These are phyloP conservation scores for Maniola hyperantus DNA, from an alignment of 2,888 invertebrate genomes.

Conservation along the genomic window DNA sequence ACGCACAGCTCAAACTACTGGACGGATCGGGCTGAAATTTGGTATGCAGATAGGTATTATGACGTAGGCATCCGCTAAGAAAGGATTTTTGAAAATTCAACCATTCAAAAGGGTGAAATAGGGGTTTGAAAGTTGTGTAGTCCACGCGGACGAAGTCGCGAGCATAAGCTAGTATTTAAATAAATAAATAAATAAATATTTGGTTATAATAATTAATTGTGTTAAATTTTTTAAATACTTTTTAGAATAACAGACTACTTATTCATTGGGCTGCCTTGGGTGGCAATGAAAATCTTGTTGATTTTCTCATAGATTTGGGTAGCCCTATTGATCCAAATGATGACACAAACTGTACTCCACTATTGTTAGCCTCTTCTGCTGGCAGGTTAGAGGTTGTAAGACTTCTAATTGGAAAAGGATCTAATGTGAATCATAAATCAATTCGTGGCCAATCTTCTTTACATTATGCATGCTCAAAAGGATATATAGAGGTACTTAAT, in stretches of 20 bases:
- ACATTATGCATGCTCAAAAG: constrained; percentile 94
- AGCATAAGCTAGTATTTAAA: too few relatives aligned
- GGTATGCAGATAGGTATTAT: too few relatives aligned
- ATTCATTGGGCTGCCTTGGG: constrained; percentile 92
- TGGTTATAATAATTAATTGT: too few relatives aligned
- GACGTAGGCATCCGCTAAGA: too few relatives aligned
- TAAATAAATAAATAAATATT: too few relatives aligned
- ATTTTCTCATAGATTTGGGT: constrained; percentile 85
- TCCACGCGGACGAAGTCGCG: too few relatives aligned
- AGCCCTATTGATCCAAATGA: constrained; percentile 87
- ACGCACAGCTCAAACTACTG: too few relatives aligned
- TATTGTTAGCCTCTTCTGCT: constrained; percentile 91
- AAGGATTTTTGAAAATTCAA: too few relatives aligned
- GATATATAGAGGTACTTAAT: constrained; percentile 85
- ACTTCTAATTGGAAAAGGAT: constrained; percentile 85
- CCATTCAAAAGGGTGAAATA: too few relatives aligned
- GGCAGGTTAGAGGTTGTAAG: constrained; percentile 87
- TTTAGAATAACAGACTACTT: constrained; percentile 86
- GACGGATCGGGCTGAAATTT: too few relatives aligned
- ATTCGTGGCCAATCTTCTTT: constrained; percentile 89
- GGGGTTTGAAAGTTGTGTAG: too few relatives aligned
- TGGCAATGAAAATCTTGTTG: constrained; percentile 88
- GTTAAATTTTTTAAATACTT: not conserved
- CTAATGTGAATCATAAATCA: constrained; percentile 88
- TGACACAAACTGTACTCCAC: constrained; percentile 89